phyloP scores from a whole-genome alignment of 2,113 vertebrate genomes.

The Nesoenas mayeri region DNA sequence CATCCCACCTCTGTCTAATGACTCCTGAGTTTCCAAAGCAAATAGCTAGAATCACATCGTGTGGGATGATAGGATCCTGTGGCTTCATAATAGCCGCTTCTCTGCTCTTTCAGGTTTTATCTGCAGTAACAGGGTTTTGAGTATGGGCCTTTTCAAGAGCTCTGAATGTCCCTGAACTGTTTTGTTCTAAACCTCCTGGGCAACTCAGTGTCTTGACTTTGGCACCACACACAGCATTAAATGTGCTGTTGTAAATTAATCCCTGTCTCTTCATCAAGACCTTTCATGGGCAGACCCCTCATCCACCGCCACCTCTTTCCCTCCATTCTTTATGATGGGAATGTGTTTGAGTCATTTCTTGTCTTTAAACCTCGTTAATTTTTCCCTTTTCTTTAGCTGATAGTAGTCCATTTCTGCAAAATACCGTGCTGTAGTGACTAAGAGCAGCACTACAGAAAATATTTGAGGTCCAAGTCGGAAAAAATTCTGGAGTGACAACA shows the following conservation, averaged over 20 bases:
- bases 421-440: not conserved
- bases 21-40: not conserved
- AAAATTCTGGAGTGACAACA: not conserved
- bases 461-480: not conserved
- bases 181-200: not conserved
- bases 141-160: not conserved
- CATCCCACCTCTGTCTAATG: not conserved
- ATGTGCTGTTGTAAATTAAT: not conserved
- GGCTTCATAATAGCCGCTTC: accelerated
- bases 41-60: not conserved
- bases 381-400: not conserved
- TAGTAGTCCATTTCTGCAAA: not conserved
- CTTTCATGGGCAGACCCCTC: not conserved
- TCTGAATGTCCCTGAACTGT: not conserved
- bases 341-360: not conserved
- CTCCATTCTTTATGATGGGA: not conserved
- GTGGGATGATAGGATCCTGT: not conserved
- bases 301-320: accelerated
- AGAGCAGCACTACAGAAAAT: not conserved
- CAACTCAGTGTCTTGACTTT: not conserved
- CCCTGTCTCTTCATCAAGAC: not conserved
- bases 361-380: not conserved
- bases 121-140: not conserved
- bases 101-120: not conserved
- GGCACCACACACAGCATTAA: not conserved